phyloP scores from a whole-genome alignment of 2,888 invertebrate genomes.

The Hartigia nigra region DNA sequence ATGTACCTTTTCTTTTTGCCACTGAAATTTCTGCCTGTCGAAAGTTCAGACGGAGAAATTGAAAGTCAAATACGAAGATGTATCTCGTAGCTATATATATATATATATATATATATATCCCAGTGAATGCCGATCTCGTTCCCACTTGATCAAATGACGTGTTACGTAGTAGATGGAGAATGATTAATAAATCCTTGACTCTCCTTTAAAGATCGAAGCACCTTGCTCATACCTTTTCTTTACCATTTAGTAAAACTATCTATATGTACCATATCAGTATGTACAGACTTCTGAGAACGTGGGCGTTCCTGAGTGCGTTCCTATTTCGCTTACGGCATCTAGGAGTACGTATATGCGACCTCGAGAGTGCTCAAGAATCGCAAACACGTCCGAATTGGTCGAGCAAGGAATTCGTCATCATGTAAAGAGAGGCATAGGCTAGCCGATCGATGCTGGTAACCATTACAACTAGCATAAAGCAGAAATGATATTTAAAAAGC shows the following conservation, averaged over 20 bases:
- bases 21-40: neutral
- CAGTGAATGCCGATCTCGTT: neutral
- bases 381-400: neutral
- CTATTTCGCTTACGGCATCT: neutral
- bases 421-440: neutral
- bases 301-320: conserved; percentile 11
- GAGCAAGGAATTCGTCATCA: neutral
- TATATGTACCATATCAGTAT: neutral
- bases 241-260: neutral
- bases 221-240: conserved; percentile 14
- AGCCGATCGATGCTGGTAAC: neutral
- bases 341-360: neutral
- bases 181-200: conserved; percentile 19
- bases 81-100: neutral
- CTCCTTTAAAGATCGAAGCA: conserved; percentile 21
- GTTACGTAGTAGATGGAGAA: neutral
- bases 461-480: neutral
- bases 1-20: neutral
- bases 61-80: neutral
- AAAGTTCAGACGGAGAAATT: neutral
- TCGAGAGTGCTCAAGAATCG: neutral
- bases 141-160: neutral
- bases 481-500: neutral
- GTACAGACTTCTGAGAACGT: neutral
- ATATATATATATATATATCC: neutral